Evolutionary conservation across 1,140 invertebrate species (phyloP).

Genomic region (Drosophila nikananu): DNA sequence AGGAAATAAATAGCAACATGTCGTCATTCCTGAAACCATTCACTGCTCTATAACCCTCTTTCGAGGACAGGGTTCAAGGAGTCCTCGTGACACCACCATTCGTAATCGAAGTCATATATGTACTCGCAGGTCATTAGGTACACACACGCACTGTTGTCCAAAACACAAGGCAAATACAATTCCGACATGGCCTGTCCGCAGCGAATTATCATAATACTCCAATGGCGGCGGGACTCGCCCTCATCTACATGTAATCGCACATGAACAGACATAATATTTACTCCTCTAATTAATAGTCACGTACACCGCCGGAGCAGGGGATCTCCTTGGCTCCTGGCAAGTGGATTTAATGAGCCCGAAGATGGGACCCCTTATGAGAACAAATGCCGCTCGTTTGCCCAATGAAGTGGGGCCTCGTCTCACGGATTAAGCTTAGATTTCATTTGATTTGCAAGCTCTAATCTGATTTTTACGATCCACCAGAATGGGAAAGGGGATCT

Average conservation of each 20-base stretch:
- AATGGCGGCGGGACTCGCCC: background rate
- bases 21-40: background rate
- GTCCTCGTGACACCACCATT: conserved; percentile 5
- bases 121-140: conserved; percentile 15
- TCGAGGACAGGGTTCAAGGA: conserved; percentile 15
- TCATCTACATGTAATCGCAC: conserved; percentile 45
- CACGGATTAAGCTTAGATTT: conserved; percentile 33
- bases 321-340: background rate
- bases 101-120: conserved; percentile 16
- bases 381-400: conserved; percentile 35
- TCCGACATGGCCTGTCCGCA: conserved; percentile 53
- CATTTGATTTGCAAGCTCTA: conserved; percentile 27
- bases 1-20: background rate
- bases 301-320: conserved; percentile 25
- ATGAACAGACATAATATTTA: conserved; percentile 68
- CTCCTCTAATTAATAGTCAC: conserved; percentile 65
- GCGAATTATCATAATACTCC: conserved; percentile 59
- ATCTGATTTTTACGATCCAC: conserved; percentile 45
- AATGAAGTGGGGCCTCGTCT: conserved; percentile 23
- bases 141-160: conserved; percentile 32
- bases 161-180: conserved; percentile 49
- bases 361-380: conserved; percentile 36
- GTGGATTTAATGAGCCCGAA: conserved; percentile 39
- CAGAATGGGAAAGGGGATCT: background rate
- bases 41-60: too few species aligned